Conservation (phyloP, 2,888 invertebrate species). For the Agriopis leucophaearia region DNA sequence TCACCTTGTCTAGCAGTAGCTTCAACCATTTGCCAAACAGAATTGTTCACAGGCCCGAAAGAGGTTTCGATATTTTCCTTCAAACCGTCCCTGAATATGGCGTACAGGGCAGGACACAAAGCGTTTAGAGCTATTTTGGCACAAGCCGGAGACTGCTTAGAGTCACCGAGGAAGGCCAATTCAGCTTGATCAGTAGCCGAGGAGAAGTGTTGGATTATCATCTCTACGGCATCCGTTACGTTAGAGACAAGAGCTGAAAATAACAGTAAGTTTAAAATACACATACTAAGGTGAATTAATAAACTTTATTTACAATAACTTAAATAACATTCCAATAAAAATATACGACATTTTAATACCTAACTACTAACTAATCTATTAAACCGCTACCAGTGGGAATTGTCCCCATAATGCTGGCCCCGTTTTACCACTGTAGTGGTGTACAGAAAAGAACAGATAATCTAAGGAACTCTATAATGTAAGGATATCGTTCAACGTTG, state of each 20-base stretch:
- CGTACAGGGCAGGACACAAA: slow-evolving; percentile 94
- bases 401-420: too few relatives aligned
- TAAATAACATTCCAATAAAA: too few relatives aligned
- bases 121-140: slow-evolving; percentile 91
- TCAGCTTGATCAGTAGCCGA: slow-evolving; percentile 88
- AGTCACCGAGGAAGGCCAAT: slow-evolving; percentile 86
- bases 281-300: too few relatives aligned
- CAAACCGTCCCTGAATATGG: slow-evolving; percentile 94
- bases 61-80: slow-evolving; percentile 93
- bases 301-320: too few relatives aligned
- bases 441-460: too few relatives aligned
- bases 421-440: too few relatives aligned
- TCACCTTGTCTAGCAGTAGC: slow-evolving; percentile 94
- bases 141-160: slow-evolving; percentile 87
- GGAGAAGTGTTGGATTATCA: slow-evolving; percentile 90
- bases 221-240: slow-evolving; percentile 91
- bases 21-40: slow-evolving; percentile 96
- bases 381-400: too few relatives aligned
- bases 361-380: too few relatives aligned
- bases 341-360: too few relatives aligned
- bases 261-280: neutral
- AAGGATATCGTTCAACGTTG: neutral
- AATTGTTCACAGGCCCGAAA: slow-evolving; percentile 94
- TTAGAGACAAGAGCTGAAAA: slow-evolving; percentile 89
- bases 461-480: too few relatives aligned